A percentile compares a stretch with the other conserved stretches of the same genome.
Conservation (phyloP, 2,797 vertebrate species). For the Lepidocolaptes lacrymiger region DNA sequence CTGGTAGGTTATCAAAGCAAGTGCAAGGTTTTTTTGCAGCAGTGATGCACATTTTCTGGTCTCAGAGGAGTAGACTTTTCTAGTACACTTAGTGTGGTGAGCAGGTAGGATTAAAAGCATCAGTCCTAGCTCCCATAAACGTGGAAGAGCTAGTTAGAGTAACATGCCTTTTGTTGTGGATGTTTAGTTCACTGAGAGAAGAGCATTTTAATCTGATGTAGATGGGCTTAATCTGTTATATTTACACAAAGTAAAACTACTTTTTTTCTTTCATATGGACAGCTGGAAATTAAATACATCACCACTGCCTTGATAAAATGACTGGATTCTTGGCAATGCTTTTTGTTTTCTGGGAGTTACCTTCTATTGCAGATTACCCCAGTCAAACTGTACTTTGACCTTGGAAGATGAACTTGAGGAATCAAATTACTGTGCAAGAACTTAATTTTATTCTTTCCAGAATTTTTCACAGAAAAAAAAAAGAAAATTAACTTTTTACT, state of each 20-base stretch:
- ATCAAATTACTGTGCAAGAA: background rate
- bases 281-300: constrained; percentile 21
- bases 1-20: background rate
- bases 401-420: background rate
- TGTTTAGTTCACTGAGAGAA: background rate
- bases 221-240: background rate
- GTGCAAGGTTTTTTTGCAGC: background rate
- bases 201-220: background rate
- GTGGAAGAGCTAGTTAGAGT: background rate
- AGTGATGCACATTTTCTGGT: background rate
- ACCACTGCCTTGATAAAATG: constrained; percentile 7
- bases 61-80: background rate
- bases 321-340: constrained; percentile 26
- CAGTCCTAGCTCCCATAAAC: background rate
- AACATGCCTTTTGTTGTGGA: background rate
- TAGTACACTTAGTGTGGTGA: background rate
- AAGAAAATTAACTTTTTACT: background rate
- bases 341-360: constrained; percentile 54
- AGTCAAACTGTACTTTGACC: constrained; percentile 27
- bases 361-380: constrained; percentile 3
- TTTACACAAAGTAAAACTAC: background rate
- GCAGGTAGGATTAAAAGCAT: background rate
- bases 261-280: background rate
- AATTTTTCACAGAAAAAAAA: background rate
- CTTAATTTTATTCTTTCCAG: background rate